Percentiles rank a stretch among this genome's conserved stretches.
Conservation (phyloP, 2,888 invertebrate species). For the Synanthedon tipuliformis region DNA sequence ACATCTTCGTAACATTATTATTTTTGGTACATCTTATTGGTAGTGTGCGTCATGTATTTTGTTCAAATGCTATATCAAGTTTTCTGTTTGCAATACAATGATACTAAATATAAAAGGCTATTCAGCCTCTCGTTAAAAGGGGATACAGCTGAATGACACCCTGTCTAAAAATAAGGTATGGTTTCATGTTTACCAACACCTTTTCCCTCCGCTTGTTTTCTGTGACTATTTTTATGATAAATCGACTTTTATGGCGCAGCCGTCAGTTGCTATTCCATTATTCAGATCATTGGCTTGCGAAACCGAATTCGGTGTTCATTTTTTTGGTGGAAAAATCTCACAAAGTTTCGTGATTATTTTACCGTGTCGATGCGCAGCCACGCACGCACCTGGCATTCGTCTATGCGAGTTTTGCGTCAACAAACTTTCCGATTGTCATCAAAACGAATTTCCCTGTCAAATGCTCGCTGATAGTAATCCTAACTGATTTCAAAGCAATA, state of each 20-base stretch:
- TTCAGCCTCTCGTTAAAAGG: too few species aligned
- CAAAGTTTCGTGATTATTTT: not conserved
- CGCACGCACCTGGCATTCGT: not conserved
- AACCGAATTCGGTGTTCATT: constrained; percentile 16
- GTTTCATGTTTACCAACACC: not conserved
- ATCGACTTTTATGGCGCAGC: constrained; percentile 7
- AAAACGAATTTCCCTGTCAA: not conserved
- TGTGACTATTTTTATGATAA: constrained; percentile 9
- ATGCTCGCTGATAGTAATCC: too few species aligned
- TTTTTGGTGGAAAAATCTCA: constrained; percentile 1
- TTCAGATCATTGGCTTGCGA: constrained; percentile 30
- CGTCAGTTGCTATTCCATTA: constrained; percentile 9
- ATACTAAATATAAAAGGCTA: too few species aligned
- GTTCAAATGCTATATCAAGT: too few species aligned
- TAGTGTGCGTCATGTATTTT: too few species aligned
- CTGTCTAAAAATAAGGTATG: too few species aligned
- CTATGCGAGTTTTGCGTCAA: not conserved
- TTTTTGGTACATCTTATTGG: too few species aligned
- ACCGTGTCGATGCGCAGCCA: not conserved
- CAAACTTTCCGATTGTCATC: not conserved
- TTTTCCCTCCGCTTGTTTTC: constrained; percentile 2
- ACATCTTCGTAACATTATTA: too few species aligned
- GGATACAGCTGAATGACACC: too few species aligned
- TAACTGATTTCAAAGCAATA: too few species aligned
- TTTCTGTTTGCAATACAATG: too few species aligned